Evolutionary conservation across 1,140 invertebrate genomes (phyloP).

Genomic region (Listronotus bonariensis): DNA sequence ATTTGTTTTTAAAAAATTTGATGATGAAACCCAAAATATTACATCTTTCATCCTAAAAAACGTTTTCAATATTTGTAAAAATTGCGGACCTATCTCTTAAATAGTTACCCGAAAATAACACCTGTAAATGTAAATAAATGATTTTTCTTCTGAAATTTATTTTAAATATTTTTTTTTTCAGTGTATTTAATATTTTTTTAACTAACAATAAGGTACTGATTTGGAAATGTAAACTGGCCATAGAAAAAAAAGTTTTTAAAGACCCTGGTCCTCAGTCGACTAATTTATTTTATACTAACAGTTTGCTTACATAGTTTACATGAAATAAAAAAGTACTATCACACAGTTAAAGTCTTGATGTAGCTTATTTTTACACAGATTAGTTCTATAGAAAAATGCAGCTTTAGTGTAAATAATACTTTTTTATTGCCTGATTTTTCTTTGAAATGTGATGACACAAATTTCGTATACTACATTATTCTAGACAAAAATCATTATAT

Average conservation of each 20-base stretch:
- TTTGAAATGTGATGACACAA: conserved; percentile 23
- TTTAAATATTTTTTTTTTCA: too few species aligned
- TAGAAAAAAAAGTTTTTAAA: conserved; percentile 16
- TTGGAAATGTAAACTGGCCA: conserved; percentile 21
- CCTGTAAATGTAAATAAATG: neutral
- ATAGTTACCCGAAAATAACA: conserved; percentile 2
- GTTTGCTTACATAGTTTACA: conserved; percentile 14
- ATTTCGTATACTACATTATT: conserved; percentile 36
- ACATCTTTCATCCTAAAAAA: too few species aligned
- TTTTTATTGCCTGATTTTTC: conserved; percentile 4
- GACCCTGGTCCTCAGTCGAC: conserved; percentile 36
- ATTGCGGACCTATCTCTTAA: too few species aligned
- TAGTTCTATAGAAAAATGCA: too few species aligned
- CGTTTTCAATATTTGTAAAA: too few species aligned
- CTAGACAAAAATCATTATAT: conserved; percentile 28
- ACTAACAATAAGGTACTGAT: neutral
- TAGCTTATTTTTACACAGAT: neutral
- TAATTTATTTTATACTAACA: conserved; percentile 32
- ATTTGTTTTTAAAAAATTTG: too few species aligned
- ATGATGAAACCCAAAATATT: too few species aligned
- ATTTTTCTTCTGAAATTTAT: neutral
- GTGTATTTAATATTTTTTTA: too few species aligned
- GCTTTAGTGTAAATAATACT: neutral
- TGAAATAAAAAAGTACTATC: neutral
- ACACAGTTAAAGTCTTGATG: neutral